phyloP scores from a whole-genome alignment of 2,113 vertebrate genomes.

The Orycteropus afer region DNA sequence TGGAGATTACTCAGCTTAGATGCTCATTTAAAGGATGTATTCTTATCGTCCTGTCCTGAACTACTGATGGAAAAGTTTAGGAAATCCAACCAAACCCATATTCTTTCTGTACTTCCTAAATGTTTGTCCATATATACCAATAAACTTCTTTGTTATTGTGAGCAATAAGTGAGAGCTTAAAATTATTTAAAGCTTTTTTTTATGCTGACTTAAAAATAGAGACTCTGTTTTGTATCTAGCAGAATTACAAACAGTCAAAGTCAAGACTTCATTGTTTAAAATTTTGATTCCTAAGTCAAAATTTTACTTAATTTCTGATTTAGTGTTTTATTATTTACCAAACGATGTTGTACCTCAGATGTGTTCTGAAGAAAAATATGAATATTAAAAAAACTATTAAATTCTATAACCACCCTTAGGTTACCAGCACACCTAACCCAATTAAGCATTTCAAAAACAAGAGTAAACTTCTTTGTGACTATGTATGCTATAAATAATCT shows the following conservation, averaged over 20 bases:
- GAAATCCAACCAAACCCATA: neutral
- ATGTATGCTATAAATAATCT: neutral
- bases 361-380: neutral
- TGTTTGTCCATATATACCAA: neutral
- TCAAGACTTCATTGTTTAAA: neutral
- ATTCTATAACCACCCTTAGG: neutral
- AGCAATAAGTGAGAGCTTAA: neutral
- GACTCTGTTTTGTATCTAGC: neutral
- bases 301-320: neutral
- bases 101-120: neutral
- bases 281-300: neutral
- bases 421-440: neutral
- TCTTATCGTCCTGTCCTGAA: neutral
- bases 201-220: neutral
- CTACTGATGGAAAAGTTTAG: neutral
- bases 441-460: neutral
- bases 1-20: neutral
- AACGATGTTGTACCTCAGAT: neutral
- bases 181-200: neutral
- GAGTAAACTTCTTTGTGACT: neutral
- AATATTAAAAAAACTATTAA: neutral
- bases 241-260: conserved; percentile 15
- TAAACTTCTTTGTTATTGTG: neutral
- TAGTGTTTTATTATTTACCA: neutral
- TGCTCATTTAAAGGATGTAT: neutral